These are phyloP conservation scores for Orchestia grillus DNA, from an alignment of 1,140 invertebrate species.

Conservation along the genomic window DNA sequence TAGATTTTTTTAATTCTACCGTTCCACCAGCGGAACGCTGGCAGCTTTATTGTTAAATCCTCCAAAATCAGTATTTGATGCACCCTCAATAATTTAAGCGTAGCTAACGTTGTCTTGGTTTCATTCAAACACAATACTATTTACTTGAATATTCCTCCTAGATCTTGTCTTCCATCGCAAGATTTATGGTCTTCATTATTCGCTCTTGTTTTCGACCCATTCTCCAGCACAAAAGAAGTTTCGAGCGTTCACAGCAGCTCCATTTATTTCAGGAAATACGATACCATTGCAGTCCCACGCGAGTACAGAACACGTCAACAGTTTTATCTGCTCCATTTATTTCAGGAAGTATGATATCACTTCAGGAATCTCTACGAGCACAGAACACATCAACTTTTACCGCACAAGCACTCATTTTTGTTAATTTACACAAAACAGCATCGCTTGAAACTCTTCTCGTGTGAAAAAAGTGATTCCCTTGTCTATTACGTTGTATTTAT, in stretches of 20 bases:
- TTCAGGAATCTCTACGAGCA: not conserved
- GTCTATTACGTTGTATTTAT: not conserved
- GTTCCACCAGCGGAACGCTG: too few relatives aligned
- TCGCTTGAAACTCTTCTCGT: not conserved
- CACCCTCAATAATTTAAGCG: too few relatives aligned
- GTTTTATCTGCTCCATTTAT: not conserved
- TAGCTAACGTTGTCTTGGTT: not conserved
- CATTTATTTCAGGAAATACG: not conserved
- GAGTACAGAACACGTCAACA: not conserved
- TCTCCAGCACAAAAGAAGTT: not conserved
- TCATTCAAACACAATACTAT: not conserved
- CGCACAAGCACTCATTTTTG: not conserved
- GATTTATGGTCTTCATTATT: not conserved
- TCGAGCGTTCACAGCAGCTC: slow-evolving; percentile 4
- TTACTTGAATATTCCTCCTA: not conserved
- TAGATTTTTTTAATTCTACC: too few relatives aligned
- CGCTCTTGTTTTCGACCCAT: not conserved
- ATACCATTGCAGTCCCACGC: not conserved
- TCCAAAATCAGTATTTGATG: too few relatives aligned
- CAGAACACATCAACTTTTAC: not conserved
- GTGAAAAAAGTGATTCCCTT: not conserved
- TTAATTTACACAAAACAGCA: not conserved
- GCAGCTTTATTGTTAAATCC: too few relatives aligned
- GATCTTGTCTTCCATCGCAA: not conserved
- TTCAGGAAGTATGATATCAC: not conserved